A percentile compares a stretch with the other conserved stretches of the same genome.
Conservation (phyloP, 2,113 vertebrate genomes). For the Crotophaga sulcirostris region DNA sequence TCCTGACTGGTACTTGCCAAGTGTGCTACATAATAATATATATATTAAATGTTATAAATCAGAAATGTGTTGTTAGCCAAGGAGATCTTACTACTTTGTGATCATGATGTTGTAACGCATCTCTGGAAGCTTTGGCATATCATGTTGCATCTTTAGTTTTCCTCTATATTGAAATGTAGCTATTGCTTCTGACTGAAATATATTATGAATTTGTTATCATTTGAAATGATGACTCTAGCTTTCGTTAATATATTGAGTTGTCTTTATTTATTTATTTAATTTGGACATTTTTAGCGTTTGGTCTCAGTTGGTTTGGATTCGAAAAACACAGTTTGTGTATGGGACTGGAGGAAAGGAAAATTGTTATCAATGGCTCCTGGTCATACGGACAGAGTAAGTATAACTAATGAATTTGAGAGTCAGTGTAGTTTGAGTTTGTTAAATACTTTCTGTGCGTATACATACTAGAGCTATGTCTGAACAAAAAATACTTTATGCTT, state of each 20-base stretch:
- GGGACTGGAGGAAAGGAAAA: slow-evolving; percentile 97
- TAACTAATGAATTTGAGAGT: neutral
- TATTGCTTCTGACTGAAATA: neutral
- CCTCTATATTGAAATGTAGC: neutral
- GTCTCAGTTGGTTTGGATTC: slow-evolving; percentile 98
- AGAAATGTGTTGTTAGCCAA: neutral
- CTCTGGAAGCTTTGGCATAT: neutral
- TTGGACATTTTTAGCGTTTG: slow-evolving; percentile 84
- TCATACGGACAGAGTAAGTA: slow-evolving; percentile 95
- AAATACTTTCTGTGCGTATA: neutral
- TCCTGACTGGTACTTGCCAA: neutral
- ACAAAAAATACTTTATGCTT: neutral
- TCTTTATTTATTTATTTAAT: neutral
- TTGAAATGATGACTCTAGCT: neutral
- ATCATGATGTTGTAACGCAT: neutral
- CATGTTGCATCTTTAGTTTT: neutral
- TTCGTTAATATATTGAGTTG: neutral
- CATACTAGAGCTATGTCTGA: neutral
- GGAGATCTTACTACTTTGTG: neutral
- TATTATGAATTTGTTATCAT: neutral
- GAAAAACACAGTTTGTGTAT: slow-evolving; percentile 97
- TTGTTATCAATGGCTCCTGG: slow-evolving; percentile 93
- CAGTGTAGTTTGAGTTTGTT: neutral
- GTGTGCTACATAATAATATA: neutral
- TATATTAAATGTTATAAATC: neutral